Base-by-base conservation (phyloP, 2,113 vertebrate species). In the Proterorhinus semilunaris region DNA sequence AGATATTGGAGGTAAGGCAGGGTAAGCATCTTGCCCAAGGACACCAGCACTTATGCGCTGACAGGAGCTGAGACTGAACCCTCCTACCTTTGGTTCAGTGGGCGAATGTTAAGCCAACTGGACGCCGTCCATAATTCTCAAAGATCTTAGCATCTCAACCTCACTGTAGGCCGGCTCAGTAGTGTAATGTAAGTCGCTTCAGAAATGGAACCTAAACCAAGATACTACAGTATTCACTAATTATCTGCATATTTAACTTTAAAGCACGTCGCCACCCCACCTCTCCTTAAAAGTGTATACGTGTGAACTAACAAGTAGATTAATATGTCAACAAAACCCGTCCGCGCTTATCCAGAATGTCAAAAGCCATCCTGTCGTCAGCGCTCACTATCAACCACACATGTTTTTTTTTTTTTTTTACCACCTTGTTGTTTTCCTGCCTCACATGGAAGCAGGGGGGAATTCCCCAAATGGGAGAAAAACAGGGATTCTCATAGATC, bases 391-490 rank as follows among this genome's bases (percentile, higher is more conserved):
- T 42, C 64, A 62, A 44, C 44, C 12, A 71, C 63, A 70, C 44
- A 72, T 71, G 1, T 21, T 21, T 16, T 67, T 64, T 77, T 21
- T 21, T 21, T 16, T 67, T 64, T 77, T 70, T 69, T 76, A 75
- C 48, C 63, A 47, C 48, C 63, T 12, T 48, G 66, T 67, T 71
- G 69, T 53, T 65, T 8, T 55, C 53, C 66, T 16, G 48, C 66
- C 63, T 79, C 72, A 86, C n/a, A 2, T 46, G n/a, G 62, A 77
- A n/a, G 17, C 49, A 76, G 46, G 74, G 69, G 52, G 71, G 69
- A 84, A 90, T 78, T 90, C 83, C 82, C 85, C 80, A 80, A 84
- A 79, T 15, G 83, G 83, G 87, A 82, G 74, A 59, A 83, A 83
- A 86, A 80, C 78, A 85, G 69, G 78, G 67, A 79, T 74, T 68